Conservation (phyloP, 2,888 invertebrate species). For the Agonopterix heracliana region DNA sequence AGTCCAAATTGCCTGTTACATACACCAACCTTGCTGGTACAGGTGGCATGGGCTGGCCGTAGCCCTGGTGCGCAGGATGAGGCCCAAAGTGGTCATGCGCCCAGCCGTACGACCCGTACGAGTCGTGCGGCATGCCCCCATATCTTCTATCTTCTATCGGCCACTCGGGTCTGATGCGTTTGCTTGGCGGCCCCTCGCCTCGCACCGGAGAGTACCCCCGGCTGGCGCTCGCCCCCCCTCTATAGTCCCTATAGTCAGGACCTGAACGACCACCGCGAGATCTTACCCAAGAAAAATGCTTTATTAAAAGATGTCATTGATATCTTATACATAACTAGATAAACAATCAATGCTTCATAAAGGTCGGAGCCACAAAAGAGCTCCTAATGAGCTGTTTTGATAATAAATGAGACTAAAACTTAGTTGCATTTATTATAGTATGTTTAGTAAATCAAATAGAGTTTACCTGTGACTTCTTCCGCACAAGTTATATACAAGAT, state of each 20-base stretch:
- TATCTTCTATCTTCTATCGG: conserved; percentile 70
- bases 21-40: conserved; percentile 59
- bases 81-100: conserved; percentile 72
- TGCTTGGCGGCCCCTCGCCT: conserved; percentile 85
- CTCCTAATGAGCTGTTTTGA: no score
- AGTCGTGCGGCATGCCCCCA: conserved; percentile 70
- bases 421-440: no score
- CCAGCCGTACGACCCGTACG: conserved; percentile 74
- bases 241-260: conserved; percentile 86
- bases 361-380: no score
- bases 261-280: conserved; percentile 81
- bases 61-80: conserved; percentile 78
- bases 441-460: no score
- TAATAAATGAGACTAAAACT: no score
- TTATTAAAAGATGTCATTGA: not conserved
- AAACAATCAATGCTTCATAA: no score
- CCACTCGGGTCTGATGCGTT: conserved; percentile 86
- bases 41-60: conserved; percentile 75
- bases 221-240: conserved; percentile 80
- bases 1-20: not conserved
- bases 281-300: conserved; percentile 23
- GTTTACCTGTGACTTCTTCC: no score
- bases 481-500: no score
- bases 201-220: conserved; percentile 86
- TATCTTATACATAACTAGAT: not conserved